Base-by-base conservation (phyloP, 2,113 vertebrate species). In the Etia nguti region DNA sequence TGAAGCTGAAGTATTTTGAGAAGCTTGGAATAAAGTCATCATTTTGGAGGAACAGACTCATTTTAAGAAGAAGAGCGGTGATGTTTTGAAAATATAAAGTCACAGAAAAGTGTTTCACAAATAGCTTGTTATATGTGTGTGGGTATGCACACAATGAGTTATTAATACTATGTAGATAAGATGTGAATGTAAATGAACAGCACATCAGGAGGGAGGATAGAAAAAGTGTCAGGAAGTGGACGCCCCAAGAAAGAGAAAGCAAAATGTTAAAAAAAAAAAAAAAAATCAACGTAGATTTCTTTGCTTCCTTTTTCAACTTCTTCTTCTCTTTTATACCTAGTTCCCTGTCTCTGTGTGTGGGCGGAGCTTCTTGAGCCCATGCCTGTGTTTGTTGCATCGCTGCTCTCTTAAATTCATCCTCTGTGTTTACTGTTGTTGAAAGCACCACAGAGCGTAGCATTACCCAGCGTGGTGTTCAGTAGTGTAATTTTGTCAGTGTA, bases 251-350 rank as follows among this genome's bases (percentile, higher is more conserved):
- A 31, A 60, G 57, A 60, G 26, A 18, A 60, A 60, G 57, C 26
- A 65, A 65, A 65, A 12, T 7, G 0, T 5, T n/a, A n/a, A n/a
- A n/a, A n/a, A n/a, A n/a, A 0, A 2, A 2, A n/a, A 62, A 46
- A 20, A 20, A 65, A 36, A 65, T 38, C 10, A n/a, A 12, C 31
- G n/a, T 65, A 6, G 60, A 65, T 65, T 65, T 65, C 18, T 65
- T 65, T 60, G 29, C 57, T 60, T 31, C 29, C 34, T 22, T 10
- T 68, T 68, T 68, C 62, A 36, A 68, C 62, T 68, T 68, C 62
- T 65, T n/a, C 59, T 38, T 7, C 34, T 43, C 41, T 38, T 68
- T 11, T 22, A 41, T 13, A 41, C 36, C 20, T 68, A 34, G 20
- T 68, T 38, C 20, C 34, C 60, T 38, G 60, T 38, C 6, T n/a